phyloP scores from a whole-genome alignment of 1,140 invertebrate species.

The Drosophila virilis region DNA sequence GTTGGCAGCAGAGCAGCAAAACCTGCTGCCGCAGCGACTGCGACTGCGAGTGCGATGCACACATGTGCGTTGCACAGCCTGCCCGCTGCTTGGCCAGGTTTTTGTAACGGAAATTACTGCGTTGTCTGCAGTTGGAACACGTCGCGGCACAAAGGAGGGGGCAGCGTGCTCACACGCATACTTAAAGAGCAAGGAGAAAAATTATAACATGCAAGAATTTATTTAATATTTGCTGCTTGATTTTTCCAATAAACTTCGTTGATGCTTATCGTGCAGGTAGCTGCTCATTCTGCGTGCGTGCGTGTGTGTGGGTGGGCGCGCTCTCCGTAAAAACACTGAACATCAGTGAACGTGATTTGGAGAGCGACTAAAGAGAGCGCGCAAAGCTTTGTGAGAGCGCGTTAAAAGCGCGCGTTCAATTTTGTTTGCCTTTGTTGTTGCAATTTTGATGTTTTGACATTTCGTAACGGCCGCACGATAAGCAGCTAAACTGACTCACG shows the following conservation, averaged over 20 bases:
- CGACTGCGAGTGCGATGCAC: constrained; percentile 9
- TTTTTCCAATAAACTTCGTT: constrained; percentile 34
- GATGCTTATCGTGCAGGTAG: constrained; percentile 47
- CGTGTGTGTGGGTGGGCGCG: constrained; percentile 30
- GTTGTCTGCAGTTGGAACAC: constrained; percentile 60
- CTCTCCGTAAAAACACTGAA: neutral
- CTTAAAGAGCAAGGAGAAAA: constrained; percentile 41
- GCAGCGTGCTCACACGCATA: constrained; percentile 39
- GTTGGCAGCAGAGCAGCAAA: constrained; percentile 46
- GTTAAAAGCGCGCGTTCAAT: constrained; percentile 19
- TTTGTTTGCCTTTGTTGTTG: constrained; percentile 23
- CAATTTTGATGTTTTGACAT: constrained; percentile 20
- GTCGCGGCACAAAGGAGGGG: constrained; percentile 29
- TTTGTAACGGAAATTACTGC: constrained; percentile 77
- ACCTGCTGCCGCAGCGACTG: constrained; percentile 12
- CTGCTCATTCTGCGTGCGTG: neutral
- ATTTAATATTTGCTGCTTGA: constrained; percentile 24
- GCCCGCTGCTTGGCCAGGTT: constrained; percentile 63
- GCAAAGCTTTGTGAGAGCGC: neutral
- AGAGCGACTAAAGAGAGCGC: neutral
- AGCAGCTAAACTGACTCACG: constrained; percentile 34
- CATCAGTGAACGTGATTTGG: neutral
- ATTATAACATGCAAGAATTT: constrained; percentile 3
- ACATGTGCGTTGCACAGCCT: constrained; percentile 24
- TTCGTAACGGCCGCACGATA: constrained; percentile 37